Evolutionary conservation across 2,113 vertebrate genomes (phyloP).

Genomic region (Pelmatolapia mariae): DNA sequence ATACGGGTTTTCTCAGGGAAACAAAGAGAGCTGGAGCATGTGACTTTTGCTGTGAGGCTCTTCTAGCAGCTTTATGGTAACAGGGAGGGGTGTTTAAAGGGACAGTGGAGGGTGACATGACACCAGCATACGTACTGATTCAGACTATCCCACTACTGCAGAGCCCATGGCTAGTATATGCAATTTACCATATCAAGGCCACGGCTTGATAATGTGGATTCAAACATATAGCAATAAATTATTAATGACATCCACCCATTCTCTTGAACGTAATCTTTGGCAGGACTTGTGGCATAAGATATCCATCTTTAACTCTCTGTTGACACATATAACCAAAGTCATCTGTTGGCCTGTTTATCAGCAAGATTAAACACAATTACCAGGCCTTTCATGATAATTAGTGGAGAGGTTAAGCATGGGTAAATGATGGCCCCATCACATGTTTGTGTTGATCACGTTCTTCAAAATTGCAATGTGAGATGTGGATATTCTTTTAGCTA

Average conservation of each 20-base stretch:
- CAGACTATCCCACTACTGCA: background rate
- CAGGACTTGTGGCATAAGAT: background rate
- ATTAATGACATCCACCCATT: background rate
- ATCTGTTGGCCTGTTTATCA: background rate
- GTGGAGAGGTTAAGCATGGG: background rate
- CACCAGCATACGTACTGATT: background rate
- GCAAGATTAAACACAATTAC: background rate
- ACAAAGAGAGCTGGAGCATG: slow-evolving; percentile 64
- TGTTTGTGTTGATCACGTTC: background rate
- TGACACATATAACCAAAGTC: background rate
- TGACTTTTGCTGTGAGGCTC: slow-evolving; percentile 65
- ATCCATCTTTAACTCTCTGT: background rate
- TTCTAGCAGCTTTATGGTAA: slow-evolving; percentile 66
- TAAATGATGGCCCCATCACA: background rate
- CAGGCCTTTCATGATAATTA: background rate
- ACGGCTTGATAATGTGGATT: background rate
- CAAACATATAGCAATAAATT: background rate
- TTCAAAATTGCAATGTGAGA: too few relatives aligned
- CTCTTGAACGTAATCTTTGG: background rate
- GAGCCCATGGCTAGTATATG: background rate
- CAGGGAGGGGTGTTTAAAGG: slow-evolving; percentile 53
- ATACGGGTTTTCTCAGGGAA: slow-evolving; percentile 6
- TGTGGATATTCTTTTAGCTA: background rate
- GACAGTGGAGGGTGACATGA: slow-evolving; percentile 35
- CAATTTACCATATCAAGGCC: background rate